These are phyloP conservation scores for Drosophila fuyamai DNA, from an alignment of 1,140 invertebrate species.

Conservation along the genomic window DNA sequence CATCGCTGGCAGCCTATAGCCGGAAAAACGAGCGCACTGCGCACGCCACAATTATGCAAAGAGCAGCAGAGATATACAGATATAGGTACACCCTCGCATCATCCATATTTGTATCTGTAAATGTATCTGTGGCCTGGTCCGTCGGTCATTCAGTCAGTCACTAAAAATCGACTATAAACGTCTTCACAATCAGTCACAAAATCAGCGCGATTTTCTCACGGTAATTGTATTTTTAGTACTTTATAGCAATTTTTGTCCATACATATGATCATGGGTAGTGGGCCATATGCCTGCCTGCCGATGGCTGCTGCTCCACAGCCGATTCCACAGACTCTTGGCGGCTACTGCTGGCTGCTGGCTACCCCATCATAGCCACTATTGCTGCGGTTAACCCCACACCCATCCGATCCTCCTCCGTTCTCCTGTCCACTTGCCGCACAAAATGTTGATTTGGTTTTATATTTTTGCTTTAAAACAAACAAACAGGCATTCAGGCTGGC, in stretches of 20 bases:
- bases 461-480: conserved; percentile 76
- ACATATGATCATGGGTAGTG: conserved; percentile 75
- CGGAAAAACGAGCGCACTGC: conserved; percentile 59
- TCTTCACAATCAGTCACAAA: conserved; percentile 82
- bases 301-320: conserved; percentile 33
- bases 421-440: conserved; percentile 34
- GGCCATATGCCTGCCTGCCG: conserved; percentile 58
- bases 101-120: not conserved
- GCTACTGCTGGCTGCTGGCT: conserved; percentile 11
- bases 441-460: conserved; percentile 83
- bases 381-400: conserved; percentile 35
- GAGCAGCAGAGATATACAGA: conserved; percentile 36
- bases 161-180: conserved; percentile 82
- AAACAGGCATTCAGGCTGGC: conserved; percentile 77
- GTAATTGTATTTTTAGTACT: conserved; percentile 84
- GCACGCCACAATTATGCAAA: conserved; percentile 68
- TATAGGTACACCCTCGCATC: conserved; percentile 37
- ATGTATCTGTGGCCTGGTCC: conserved; percentile 4
- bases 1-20: conserved; percentile 30
- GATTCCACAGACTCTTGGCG: conserved; percentile 34
- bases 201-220: conserved; percentile 80
- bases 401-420: conserved; percentile 2
- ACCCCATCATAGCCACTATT: conserved; percentile 7
- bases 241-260: conserved; percentile 83
- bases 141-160: conserved; percentile 69